Evolutionary conservation across 53 echinoderm and acorn worm species (phyloP), one percentile per base, ranked within the genome.

Genomic region (Apostichopus leukothele): DNA sequence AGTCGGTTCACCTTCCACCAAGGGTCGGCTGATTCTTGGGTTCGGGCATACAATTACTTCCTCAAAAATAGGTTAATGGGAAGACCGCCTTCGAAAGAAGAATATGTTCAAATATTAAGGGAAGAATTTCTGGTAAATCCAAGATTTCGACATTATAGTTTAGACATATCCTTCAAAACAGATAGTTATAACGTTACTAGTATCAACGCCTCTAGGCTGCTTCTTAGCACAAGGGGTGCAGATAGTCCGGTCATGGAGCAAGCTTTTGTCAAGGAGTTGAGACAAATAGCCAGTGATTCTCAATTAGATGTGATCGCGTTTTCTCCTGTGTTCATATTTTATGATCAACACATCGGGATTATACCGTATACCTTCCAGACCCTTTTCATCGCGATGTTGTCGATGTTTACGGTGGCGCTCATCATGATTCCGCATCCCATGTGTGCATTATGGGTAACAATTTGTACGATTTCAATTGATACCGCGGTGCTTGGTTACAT

Each of bases 341-440:
- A 92, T 57, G 98, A 98, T 83, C 98, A 98, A 67, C 95, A 92
- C 85, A 84, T 93, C 19, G 95, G 90, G 5, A 94, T 96, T 52
- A 73, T 95, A 61, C 95, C 95, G 4, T 90, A 88, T 53, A 94
- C 95, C 39, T 52, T 98, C 18, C 98, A 98, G 75, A 98, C 92
- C 59, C 63, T 98, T 10, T 91, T 91, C 11, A 94, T 98, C 7
- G 98, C 98, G 8, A 90, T 93, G 68, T 90, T 91, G 26, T 94
- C 92, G 50, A 98, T 98, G 98, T 92, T 98, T 73, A 89, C 95
- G 10, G 94, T 98, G 18, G 90, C 98, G 1, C 71, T 98, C 39
- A 53, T 98, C 79, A 91, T 98, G 92, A 98, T 98, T n/a, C 98
- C 98, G n/a, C 91, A 95, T 88, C 97, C 95, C 1, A 76, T 95